Base-by-base conservation (phyloP, 2,113 vertebrate species). In the Muntiacus reevesi region DNA sequence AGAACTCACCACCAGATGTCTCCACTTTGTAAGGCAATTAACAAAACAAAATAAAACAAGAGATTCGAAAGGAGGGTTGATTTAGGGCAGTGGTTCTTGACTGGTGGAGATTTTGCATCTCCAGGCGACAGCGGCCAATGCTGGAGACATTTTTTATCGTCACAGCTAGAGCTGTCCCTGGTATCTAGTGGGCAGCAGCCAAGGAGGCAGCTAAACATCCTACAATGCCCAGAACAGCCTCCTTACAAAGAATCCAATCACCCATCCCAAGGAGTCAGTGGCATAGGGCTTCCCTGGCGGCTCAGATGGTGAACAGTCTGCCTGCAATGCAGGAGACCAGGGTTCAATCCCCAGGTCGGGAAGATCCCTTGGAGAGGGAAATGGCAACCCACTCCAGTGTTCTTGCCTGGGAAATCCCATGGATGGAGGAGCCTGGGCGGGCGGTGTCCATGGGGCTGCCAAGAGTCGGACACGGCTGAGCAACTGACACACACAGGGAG, bases 11-110 rank as follows among this genome's bases (percentile, higher is more conserved):
- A 97, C 82, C 14, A 52, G 94, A 87, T 94, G 95, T 96, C 95
- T 96, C 89, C 87, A 95, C 64, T 88, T 45, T 47, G 97, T 81
- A 96, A 88, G 17, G 54, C 71, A 88, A 96, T 91, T 96, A 91
- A 67, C 11, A 55, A 82, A 83, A 78, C 28, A 82, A 90, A 71
- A 71, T 14, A 13, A 45, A 5, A 27, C 15, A 27, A 60, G 33
- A 57, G 25, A 62, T 15, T 27, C 36, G 40, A 45, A 95, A 52
- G 43, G 47, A 60, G n/a, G 19, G 52, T 21, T 54, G 54, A 28
- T 8, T 28, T 45, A 71, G 52, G 50, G 19, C 12, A 5, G 9
- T 50, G 43, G 4, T 10, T 67, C 36, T 54, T 14, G 5, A n/a
- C 14, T 25, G 43, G 25, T 3, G 30, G 15, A 55, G 50, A 50